A percentile compares a stretch with the other conserved stretches of the same genome.
These are phyloP conservation scores for Coecobrya sp. DNA, from an alignment of 2,888 invertebrate genomes.

Conservation along the genomic window DNA sequence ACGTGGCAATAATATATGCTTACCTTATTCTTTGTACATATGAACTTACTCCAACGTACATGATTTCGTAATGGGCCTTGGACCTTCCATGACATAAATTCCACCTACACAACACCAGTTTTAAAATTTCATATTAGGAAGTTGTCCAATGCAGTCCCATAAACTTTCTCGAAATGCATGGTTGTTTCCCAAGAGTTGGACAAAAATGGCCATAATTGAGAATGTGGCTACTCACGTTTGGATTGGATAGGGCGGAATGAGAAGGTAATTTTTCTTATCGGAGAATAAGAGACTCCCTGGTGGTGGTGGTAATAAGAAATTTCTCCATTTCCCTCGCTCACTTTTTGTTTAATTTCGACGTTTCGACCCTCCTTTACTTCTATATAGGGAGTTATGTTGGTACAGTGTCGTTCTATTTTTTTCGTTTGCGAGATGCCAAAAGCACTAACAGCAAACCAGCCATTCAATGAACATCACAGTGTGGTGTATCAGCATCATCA, in stretches of 20 bases:
- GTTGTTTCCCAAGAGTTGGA: no score
- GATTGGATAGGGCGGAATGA: constrained; percentile 66
- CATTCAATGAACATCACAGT: constrained; percentile 80
- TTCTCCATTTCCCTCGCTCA: background rate
- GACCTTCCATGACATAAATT: no score
- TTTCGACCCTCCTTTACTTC: background rate
- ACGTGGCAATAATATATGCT: no score
- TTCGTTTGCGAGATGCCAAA: constrained; percentile 12
- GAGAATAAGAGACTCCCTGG: constrained; percentile 76
- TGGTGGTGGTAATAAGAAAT: constrained; percentile 66
- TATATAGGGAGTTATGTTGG: background rate
- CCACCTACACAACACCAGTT: no score
- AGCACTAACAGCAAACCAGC: constrained; percentile 50
- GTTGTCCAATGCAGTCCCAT: no score
- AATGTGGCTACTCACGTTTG: background rate
- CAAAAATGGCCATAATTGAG: background rate
- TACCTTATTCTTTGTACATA: no score
- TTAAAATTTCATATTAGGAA: no score
- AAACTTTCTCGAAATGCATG: no score
- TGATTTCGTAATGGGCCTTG: no score
- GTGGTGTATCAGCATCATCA: constrained; percentile 58
- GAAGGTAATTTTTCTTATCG: constrained; percentile 74
- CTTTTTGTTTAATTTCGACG: constrained; percentile 11
- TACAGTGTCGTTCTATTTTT: background rate
- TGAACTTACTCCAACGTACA: no score